Evolutionary conservation across 2,797 vertebrate species (phyloP).

Genomic region (Protonibea diacanthus): DNA sequence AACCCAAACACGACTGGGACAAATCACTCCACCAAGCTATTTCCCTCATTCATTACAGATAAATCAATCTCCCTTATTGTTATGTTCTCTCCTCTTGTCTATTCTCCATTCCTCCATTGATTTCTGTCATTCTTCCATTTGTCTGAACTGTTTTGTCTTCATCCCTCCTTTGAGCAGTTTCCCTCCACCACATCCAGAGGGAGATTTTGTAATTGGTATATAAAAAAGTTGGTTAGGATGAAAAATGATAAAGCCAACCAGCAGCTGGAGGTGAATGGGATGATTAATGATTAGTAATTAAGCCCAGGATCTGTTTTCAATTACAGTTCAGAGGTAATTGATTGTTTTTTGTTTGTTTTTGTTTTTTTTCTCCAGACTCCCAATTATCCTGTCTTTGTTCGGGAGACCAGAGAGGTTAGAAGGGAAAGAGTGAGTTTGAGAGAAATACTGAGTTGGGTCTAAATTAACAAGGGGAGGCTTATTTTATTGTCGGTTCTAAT

Average conservation of each 20-base stretch:
- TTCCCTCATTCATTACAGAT: slow-evolving; percentile 70
- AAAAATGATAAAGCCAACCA: slow-evolving; percentile 42
- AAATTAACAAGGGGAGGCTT: slow-evolving; percentile 24
- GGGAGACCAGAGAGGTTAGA: background rate
- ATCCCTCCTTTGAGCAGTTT: slow-evolving; percentile 41
- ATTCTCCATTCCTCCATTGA: slow-evolving; percentile 55
- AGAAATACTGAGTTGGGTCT: slow-evolving; percentile 16
- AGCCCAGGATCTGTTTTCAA: slow-evolving; percentile 61
- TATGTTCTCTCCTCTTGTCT: slow-evolving; percentile 56
- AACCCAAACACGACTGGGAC: slow-evolving; percentile 45
- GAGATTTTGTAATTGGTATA: slow-evolving; percentile 40
- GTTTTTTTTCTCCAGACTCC: slow-evolving; percentile 50
- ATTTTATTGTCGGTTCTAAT: slow-evolving; percentile 12
- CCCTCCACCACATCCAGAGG: slow-evolving; percentile 16
- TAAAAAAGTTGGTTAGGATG: slow-evolving; percentile 42
- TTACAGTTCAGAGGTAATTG: slow-evolving; percentile 68
- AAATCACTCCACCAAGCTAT: slow-evolving; percentile 53
- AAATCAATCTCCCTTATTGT: slow-evolving; percentile 70
- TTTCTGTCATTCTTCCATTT: slow-evolving; percentile 62
- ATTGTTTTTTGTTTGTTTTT: slow-evolving; percentile 53
- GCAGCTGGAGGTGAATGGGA: slow-evolving; percentile 34
- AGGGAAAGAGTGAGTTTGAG: slow-evolving; percentile 3
- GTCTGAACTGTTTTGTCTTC: slow-evolving; percentile 50
- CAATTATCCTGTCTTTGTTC: slow-evolving; percentile 68
- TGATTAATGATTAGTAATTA: slow-evolving; percentile 72